These are phyloP conservation scores for Nothura maculosa DNA, from an alignment of 2,797 vertebrate genomes.

Conservation along the genomic window DNA sequence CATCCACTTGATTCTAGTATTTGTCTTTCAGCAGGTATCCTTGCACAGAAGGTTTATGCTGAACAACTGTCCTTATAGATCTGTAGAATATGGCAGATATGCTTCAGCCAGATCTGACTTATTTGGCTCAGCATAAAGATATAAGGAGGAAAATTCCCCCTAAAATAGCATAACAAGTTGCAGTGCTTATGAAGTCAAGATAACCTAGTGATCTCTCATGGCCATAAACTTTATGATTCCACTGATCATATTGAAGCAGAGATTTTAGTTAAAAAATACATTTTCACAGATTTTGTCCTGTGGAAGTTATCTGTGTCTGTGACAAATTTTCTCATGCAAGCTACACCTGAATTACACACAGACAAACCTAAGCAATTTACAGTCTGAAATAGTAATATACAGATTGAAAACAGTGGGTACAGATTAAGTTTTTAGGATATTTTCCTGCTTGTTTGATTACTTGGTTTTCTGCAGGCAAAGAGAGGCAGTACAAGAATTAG, in stretches of 20 bases:
- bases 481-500: neutral
- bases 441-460: neutral
- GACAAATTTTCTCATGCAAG: neutral
- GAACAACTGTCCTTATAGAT: neutral
- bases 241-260: neutral
- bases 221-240: neutral
- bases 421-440: neutral
- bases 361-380: neutral
- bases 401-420: neutral
- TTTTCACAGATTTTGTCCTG: neutral
- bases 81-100: neutral
- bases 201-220: neutral
- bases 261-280: neutral
- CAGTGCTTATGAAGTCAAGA: neutral
- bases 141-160: neutral
- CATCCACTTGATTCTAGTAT: neutral
- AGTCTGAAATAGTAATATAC: neutral
- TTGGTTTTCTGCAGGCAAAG: neutral
- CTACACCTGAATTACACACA: neutral
- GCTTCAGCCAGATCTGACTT: neutral
- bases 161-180: neutral
- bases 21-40: conserved; percentile 5
- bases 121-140: neutral
- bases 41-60: neutral
- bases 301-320: neutral